These are phyloP conservation scores for Aselliscus stoliczkanus DNA, from an alignment of 2,797 vertebrate genomes.

Conservation along the genomic window DNA sequence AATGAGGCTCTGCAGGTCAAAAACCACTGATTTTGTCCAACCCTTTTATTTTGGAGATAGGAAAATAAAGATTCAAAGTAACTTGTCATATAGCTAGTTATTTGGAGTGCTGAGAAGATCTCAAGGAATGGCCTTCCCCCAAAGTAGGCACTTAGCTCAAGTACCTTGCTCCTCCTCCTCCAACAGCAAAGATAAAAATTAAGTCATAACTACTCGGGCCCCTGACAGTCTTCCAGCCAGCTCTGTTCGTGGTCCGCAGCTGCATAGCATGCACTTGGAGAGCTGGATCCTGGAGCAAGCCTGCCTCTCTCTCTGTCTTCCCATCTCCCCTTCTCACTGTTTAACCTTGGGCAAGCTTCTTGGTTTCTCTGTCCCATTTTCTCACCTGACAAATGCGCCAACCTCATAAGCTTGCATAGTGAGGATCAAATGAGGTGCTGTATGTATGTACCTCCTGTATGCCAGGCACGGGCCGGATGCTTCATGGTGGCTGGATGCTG, in stretches of 20 bases:
- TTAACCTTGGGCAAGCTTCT: background rate
- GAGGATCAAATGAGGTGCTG: background rate
- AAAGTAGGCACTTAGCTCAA: background rate
- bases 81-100: background rate
- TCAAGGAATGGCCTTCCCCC: background rate
- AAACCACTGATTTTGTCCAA: background rate
- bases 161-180: background rate
- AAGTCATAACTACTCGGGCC: background rate
- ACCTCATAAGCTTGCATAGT: background rate
- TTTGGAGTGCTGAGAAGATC: background rate
- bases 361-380: background rate
- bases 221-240: accelerated
- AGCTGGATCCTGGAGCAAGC: background rate
- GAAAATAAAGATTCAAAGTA: background rate
- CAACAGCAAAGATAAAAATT: background rate
- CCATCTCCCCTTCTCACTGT: background rate
- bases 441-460: accelerated
- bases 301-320: background rate
- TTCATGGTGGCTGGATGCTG: background rate
- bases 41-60: background rate
- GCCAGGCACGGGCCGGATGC: background rate
- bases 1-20: background rate
- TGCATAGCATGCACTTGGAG: accelerated
- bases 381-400: background rate
- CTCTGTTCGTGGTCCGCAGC: background rate